phyloP scores from a whole-genome alignment of 2,113 vertebrate genomes.

The Aphelocoma coerulescens region DNA sequence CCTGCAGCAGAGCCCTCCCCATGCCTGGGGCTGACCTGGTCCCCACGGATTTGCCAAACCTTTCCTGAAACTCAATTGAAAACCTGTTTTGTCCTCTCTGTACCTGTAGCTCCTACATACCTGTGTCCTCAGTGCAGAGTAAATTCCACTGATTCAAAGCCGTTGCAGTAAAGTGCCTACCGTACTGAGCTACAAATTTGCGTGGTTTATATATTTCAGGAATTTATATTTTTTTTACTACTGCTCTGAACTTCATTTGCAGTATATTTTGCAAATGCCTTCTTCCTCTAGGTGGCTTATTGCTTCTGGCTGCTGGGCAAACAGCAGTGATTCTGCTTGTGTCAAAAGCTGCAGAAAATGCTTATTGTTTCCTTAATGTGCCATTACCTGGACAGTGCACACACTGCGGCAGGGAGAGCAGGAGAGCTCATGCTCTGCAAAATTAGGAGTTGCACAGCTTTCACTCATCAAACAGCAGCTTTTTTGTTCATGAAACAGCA shows the following conservation, averaged over 20 bases:
- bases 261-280: neutral
- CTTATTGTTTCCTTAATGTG: neutral
- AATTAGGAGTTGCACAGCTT: neutral
- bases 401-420: neutral
- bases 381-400: neutral
- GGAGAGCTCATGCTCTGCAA: neutral
- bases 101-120: neutral
- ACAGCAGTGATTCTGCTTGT: neutral
- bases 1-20: neutral
- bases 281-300: conserved; percentile 1
- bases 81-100: neutral
- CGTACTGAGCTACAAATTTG: neutral
- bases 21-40: fast-evolving
- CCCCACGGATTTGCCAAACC: fast-evolving
- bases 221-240: neutral
- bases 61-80: neutral
- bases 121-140: neutral
- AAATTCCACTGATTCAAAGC: neutral
- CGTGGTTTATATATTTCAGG: neutral
- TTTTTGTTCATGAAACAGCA: neutral
- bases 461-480: neutral
- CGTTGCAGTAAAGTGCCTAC: neutral
- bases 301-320: neutral
- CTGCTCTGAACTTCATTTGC: neutral
- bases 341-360: conserved; percentile 8